A percentile compares a stretch with the other conserved stretches of the same genome.
phyloP scores from a whole-genome alignment of 1,140 invertebrate species.

The Mycetomoellerius zeteki region DNA sequence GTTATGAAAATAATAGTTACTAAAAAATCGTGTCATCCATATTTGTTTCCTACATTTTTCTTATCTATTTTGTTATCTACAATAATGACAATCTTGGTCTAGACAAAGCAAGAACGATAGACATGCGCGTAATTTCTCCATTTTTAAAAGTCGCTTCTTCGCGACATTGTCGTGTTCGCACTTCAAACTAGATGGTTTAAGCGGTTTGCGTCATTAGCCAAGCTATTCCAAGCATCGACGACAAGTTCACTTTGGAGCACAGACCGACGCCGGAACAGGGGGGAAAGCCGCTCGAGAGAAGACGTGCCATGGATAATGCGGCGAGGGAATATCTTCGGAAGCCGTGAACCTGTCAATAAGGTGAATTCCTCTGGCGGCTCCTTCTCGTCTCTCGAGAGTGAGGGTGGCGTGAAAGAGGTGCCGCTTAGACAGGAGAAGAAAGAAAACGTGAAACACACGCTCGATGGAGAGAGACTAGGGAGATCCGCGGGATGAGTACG shows the following conservation, averaged over 20 bases:
- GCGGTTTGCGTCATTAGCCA: constrained; percentile 28
- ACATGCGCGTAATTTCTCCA: not conserved
- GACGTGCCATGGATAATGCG: constrained; percentile 69
- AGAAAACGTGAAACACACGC: constrained; percentile 55
- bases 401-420: constrained; percentile 75
- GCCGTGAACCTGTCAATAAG: constrained; percentile 81
- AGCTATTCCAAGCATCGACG: constrained; percentile 45
- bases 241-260: constrained; percentile 55
- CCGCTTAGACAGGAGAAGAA: constrained; percentile 66
- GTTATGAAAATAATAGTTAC: too few relatives aligned
- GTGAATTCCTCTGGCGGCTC: constrained; percentile 75
- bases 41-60: too few relatives aligned
- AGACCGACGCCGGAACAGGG: not conserved
- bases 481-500: constrained; percentile 10
- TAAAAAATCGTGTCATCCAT: too few relatives aligned
- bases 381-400: constrained; percentile 64
- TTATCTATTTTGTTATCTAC: too few relatives aligned
- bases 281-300: constrained; percentile 11
- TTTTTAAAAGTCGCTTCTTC: constrained; percentile 14
- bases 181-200: constrained; percentile 1
- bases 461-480: constrained; percentile 20
- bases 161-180: not conserved
- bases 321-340: constrained; percentile 77
- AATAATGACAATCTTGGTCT: too few relatives aligned
- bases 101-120: too few relatives aligned